Evolutionary conservation across 53 echinoderm and acorn worm species (phyloP).

Genomic region (Antedon mediterranea): DNA sequence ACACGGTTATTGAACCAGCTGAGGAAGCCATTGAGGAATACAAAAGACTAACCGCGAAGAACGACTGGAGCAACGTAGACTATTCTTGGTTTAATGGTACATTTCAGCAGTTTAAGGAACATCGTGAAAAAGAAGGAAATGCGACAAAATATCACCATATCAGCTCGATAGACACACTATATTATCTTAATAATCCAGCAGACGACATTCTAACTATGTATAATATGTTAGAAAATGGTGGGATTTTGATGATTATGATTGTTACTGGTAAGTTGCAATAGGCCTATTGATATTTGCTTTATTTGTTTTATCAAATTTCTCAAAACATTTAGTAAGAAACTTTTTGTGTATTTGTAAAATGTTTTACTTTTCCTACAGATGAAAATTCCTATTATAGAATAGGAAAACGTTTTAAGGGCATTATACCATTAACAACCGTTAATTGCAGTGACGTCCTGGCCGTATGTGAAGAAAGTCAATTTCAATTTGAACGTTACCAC

Average conservation of each 20-base stretch:
- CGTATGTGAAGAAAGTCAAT: no score
- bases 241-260: conserved; percentile 17
- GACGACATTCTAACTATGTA: conserved; percentile 12
- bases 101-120: background rate
- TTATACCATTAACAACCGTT: no score
- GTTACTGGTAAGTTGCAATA: conserved; percentile 19
- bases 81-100: conserved; percentile 4
- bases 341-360: no score
- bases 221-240: conserved; percentile 12
- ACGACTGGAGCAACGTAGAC: background rate
- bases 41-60: conserved; percentile 1
- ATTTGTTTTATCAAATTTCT: no score
- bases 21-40: conserved; percentile 1
- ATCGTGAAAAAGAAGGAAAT: conserved; percentile 11
- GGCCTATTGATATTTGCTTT: no score
- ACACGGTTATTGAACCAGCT: conserved; percentile 17
- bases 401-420: no score
- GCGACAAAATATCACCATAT: conserved; percentile 13
- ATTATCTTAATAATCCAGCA: conserved; percentile 15
- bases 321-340: no score
- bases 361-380: no score
- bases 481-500: no score
- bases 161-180: conserved; percentile 13
- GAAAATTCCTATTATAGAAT: no score
- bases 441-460: no score